A percentile compares a stretch with the other conserved stretches of the same genome.
Conservation (phyloP, 1,140 invertebrate genomes). For the Lordiphosa collinella region DNA sequence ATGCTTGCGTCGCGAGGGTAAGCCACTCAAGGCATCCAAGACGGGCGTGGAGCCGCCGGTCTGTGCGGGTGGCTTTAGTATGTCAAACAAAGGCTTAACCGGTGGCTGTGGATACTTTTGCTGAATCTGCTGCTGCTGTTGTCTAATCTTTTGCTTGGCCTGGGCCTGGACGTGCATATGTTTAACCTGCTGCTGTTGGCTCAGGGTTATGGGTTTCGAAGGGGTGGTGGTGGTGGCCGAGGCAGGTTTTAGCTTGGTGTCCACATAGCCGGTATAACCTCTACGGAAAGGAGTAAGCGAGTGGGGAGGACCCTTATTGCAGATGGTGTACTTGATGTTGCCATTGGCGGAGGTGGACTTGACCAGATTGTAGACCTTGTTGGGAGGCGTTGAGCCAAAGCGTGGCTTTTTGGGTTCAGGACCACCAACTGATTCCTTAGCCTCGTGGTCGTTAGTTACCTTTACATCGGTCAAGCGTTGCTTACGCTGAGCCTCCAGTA, state of each 20-base stretch:
- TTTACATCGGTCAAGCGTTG: slow-evolving; percentile 49
- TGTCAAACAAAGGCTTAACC: slow-evolving; percentile 48
- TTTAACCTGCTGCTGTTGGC: slow-evolving; percentile 44
- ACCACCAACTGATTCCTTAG: slow-evolving; percentile 10
- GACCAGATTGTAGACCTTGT: slow-evolving; percentile 52
- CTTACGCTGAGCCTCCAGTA: slow-evolving; percentile 37
- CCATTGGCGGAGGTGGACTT: slow-evolving; percentile 43
- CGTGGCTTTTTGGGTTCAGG: slow-evolving; percentile 66
- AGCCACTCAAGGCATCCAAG: slow-evolving; percentile 33
- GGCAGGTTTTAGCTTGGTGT: slow-evolving; percentile 31
- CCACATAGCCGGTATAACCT: slow-evolving; percentile 50
- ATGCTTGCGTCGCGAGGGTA: slow-evolving; percentile 61
- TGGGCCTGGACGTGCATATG: slow-evolving; percentile 43
- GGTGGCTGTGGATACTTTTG: slow-evolving; percentile 14
- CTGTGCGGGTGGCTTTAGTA: slow-evolving; percentile 44
- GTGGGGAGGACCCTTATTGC: slow-evolving; percentile 34
- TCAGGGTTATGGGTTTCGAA: slow-evolving; percentile 27
- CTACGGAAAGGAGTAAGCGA: slow-evolving; percentile 45
- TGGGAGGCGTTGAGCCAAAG: slow-evolving; percentile 17
- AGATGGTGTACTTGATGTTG: slow-evolving; percentile 53
- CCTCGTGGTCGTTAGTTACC: too few species aligned
- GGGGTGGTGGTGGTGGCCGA: slow-evolving; percentile 12
- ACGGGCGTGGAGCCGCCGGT: slow-evolving; percentile 1
- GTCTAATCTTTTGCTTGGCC: slow-evolving; percentile 31
- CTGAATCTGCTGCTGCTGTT: slow-evolving; percentile 37